Conservation (phyloP, 2,113 vertebrate species). For the Amblyopsis rosae region DNA sequence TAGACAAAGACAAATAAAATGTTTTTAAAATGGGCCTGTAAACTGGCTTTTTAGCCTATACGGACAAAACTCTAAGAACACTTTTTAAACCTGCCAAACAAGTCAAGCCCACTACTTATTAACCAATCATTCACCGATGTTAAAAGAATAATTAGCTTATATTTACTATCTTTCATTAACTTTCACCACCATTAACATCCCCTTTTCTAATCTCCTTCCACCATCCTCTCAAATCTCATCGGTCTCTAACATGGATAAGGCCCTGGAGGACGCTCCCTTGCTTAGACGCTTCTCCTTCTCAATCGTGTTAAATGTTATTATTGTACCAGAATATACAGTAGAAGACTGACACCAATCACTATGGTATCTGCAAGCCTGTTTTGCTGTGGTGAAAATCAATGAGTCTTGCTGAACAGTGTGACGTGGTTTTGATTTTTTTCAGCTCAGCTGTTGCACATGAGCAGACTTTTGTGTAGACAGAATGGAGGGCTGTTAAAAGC, state of each 20-base stretch:
- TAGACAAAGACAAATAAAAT: no score
- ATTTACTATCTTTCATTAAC: no score
- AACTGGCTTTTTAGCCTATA: no score
- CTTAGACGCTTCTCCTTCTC: constrained; percentile 3
- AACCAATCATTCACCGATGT: no score
- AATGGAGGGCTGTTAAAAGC: constrained; percentile 9
- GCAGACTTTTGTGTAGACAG: background rate
- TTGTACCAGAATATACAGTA: constrained; percentile 2
- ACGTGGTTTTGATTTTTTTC: background rate
- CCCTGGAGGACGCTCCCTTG: constrained; percentile 39
- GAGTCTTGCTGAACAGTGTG: background rate
- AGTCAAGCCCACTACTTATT: no score
- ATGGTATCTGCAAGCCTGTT: background rate
- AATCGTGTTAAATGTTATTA: constrained; percentile 1
- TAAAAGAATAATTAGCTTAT: no score
- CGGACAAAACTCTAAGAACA: no score
- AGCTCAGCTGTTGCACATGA: constrained; percentile 21
- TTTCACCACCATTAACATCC: no score
- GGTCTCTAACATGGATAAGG: constrained; percentile 43
- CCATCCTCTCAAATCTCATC: constrained; percentile 55
- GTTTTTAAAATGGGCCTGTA: no score
- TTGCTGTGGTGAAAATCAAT: background rate
- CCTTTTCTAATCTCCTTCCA: background rate
- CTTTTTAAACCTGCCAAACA: no score
- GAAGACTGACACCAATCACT: background rate